phyloP scores from a whole-genome alignment of 2,113 vertebrate species.

The Mormyrus lacerda region DNA sequence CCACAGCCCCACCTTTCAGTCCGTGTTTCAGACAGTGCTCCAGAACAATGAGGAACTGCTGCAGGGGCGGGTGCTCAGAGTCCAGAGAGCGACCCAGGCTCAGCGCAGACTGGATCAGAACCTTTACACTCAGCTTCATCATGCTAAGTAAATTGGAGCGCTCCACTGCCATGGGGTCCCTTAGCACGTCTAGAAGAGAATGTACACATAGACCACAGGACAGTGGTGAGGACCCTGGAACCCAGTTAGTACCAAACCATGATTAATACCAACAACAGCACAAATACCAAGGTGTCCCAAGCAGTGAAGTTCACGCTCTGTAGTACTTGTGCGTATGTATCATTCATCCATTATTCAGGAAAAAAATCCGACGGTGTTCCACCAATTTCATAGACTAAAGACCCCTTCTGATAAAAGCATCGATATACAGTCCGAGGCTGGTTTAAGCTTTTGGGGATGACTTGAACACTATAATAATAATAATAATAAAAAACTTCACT shows the following conservation, averaged over 20 bases:
- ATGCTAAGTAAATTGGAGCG: slow-evolving; percentile 89
- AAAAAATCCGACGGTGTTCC: background rate
- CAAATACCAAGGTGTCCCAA: background rate
- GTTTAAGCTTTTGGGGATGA: background rate
- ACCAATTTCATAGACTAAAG: background rate
- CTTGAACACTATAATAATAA: background rate
- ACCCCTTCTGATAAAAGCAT: background rate
- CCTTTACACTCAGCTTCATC: slow-evolving; percentile 94
- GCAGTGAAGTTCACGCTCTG: background rate
- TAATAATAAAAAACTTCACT: background rate
- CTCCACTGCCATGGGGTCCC: slow-evolving; percentile 75
- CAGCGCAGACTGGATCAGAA: slow-evolving; percentile 87
- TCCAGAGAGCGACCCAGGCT: slow-evolving; percentile 87
- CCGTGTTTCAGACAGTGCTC: slow-evolving; percentile 97
- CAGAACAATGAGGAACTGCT: slow-evolving; percentile 93
- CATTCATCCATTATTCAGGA: background rate
- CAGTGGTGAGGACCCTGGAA: background rate
- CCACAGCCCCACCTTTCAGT: slow-evolving; percentile 75
- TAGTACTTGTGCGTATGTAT: background rate
- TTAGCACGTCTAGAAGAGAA: slow-evolving; percentile 26
- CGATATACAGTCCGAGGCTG: background rate
- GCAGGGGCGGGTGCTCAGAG: slow-evolving; percentile 83
- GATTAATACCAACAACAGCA: background rate
- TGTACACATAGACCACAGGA: slow-evolving; percentile 29
- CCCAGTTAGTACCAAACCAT: background rate